These are phyloP conservation scores for Lepus timidus DNA, from an alignment of 2,113 vertebrate species.

Conservation along the genomic window DNA sequence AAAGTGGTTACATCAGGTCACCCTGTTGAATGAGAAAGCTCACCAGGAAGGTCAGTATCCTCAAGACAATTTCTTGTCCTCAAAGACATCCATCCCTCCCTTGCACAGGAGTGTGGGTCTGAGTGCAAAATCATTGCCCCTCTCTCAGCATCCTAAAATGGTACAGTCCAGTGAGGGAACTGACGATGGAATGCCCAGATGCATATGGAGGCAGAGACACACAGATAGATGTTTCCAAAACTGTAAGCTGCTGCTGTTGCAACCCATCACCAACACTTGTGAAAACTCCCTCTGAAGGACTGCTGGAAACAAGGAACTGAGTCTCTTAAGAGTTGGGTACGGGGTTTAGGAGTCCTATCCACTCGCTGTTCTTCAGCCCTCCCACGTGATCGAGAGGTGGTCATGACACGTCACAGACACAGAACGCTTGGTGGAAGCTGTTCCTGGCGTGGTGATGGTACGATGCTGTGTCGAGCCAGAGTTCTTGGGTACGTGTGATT, in stretches of 20 bases:
- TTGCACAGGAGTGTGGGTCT: conserved; percentile 36
- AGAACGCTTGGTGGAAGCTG: conserved; percentile 37
- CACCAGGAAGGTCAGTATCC: background rate
- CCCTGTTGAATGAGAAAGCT: background rate
- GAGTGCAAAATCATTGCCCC: conserved; percentile 48
- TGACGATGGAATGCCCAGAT: conserved; percentile 62
- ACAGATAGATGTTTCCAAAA: conserved; percentile 33
- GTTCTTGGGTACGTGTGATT: conserved; percentile 72
- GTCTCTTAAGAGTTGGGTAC: conserved; percentile 18
- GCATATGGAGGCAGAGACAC: conserved; percentile 28
- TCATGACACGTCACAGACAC: conserved; percentile 16
- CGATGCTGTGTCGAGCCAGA: conserved; percentile 64
- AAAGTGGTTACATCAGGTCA: background rate
- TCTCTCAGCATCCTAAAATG: conserved; percentile 35
- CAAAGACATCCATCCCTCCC: conserved; percentile 21
- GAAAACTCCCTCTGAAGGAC: conserved; percentile 38
- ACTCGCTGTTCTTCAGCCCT: conserved; percentile 41
- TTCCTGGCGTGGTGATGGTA: conserved; percentile 64
- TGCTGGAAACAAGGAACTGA: conserved; percentile 19
- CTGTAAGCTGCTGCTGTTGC: background rate
- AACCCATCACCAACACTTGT: background rate
- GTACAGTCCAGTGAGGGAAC: conserved; percentile 43
- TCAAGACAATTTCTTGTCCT: conserved; percentile 28
- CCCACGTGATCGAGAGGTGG: conserved; percentile 18
- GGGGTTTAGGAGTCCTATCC: conserved; percentile 26